Evolutionary conservation across 2,113 vertebrate species (phyloP).

Genomic region (Chaetodon trifascialis): DNA sequence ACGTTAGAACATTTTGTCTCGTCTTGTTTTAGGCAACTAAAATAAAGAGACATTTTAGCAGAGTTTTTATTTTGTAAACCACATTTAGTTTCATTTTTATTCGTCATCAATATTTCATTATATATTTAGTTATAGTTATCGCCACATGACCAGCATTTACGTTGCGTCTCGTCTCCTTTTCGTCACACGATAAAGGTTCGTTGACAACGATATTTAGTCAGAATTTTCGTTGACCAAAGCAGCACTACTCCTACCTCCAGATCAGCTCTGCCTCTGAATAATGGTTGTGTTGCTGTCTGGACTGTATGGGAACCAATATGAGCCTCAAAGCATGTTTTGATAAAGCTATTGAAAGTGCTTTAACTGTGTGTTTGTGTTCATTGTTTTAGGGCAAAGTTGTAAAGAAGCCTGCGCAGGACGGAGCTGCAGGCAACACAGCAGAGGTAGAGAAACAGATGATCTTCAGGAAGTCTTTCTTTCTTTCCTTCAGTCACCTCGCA

Average conservation of each 20-base stretch:
- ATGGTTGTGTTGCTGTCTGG: background rate
- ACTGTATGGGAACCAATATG: background rate
- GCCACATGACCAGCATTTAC: too few relatives aligned
- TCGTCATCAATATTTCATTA: too few relatives aligned
- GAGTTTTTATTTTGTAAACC: too few relatives aligned
- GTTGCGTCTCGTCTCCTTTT: too few relatives aligned
- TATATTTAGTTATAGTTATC: too few relatives aligned
- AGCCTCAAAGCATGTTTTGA: background rate
- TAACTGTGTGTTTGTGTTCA: slow-evolving; percentile 31
- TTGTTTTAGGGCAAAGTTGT: slow-evolving; percentile 67
- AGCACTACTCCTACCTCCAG: background rate
- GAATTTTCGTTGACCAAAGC: too few relatives aligned
- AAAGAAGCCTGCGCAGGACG: slow-evolving; percentile 39
- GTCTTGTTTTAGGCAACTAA: too few relatives aligned
- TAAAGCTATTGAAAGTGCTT: rapidly evolving
- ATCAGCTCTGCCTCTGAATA: background rate
- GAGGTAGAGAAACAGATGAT: slow-evolving; percentile 60
- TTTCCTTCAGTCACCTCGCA: background rate
- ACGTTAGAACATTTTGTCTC: too few relatives aligned
- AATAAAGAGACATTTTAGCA: too few relatives aligned
- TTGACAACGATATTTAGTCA: too few relatives aligned
- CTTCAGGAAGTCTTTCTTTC: background rate
- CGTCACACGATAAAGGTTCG: too few relatives aligned
- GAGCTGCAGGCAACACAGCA: slow-evolving; percentile 17
- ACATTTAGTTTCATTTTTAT: too few relatives aligned